Conservation (phyloP, 2,888 invertebrate genomes). For the Eupelmus urozonus region DNA sequence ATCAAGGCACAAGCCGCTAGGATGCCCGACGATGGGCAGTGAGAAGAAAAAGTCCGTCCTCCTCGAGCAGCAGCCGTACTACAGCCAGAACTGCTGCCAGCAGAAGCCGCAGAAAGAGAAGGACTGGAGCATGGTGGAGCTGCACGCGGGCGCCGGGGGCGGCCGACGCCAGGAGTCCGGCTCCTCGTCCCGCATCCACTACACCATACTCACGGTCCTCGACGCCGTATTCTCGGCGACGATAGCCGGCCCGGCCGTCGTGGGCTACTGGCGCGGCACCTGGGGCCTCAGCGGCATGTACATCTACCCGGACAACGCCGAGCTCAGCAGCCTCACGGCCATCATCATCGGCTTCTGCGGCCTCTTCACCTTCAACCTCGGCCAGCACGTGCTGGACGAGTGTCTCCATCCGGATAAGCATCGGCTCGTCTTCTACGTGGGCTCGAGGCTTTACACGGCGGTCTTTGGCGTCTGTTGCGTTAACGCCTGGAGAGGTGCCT, state of each 20-base stretch:
- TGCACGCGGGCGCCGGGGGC: slow-evolving; percentile 82
- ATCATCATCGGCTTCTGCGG: slow-evolving; percentile 85
- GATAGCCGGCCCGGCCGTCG: slow-evolving; percentile 88
- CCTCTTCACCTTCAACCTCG: slow-evolving; percentile 84
- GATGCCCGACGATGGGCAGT: slow-evolving; percentile 45
- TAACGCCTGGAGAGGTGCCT: slow-evolving; percentile 92
- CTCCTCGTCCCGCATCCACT: slow-evolving; percentile 71
- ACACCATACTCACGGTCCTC: slow-evolving; percentile 82
- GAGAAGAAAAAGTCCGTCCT: slow-evolving; percentile 35
- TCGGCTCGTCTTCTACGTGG: slow-evolving; percentile 83
- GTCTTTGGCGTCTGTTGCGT: slow-evolving; percentile 89
- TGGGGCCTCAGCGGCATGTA: slow-evolving; percentile 89
- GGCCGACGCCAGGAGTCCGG: not conserved
- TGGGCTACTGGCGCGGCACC: slow-evolving; percentile 92
- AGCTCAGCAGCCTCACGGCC: slow-evolving; percentile 84
- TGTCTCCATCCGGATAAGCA: slow-evolving; percentile 85
- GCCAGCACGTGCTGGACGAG: slow-evolving; percentile 80
- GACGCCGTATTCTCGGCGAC: slow-evolving; percentile 86
- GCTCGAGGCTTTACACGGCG: slow-evolving; percentile 86
- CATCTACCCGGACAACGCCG: slow-evolving; percentile 82
- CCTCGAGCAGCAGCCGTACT: slow-evolving; percentile 1
- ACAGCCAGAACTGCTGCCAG: slow-evolving; percentile 4
- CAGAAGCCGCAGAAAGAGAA: slow-evolving; percentile 46
- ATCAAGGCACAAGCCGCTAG: too few relatives aligned
- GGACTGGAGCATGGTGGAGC: slow-evolving; percentile 73